phyloP scores from a whole-genome alignment of 2,888 invertebrate species.

The Callosobruchus maculatus region DNA sequence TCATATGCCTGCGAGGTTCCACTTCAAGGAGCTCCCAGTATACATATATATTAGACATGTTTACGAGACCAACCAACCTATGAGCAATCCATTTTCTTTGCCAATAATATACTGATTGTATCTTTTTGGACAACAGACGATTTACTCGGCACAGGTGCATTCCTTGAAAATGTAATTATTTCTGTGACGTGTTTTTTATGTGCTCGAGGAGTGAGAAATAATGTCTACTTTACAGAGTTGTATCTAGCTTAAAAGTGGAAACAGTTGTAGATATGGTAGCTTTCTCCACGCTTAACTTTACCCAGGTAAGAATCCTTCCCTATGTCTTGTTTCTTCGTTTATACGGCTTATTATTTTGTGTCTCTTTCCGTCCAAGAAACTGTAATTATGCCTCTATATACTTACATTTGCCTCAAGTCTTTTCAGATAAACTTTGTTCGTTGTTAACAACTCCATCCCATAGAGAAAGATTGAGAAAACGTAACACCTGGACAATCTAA shows the following conservation, averaged over 20 bases:
- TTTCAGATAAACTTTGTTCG: too few relatives aligned
- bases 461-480: too few relatives aligned
- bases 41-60: not conserved
- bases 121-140: conserved; percentile 17
- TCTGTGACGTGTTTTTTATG: conserved; percentile 39
- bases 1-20: not conserved
- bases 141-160: conserved; percentile 33
- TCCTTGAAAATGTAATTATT: conserved; percentile 45
- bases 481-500: too few relatives aligned
- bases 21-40: not conserved
- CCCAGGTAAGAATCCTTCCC: too few relatives aligned
- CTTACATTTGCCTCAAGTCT: too few relatives aligned
- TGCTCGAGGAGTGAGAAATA: not conserved
- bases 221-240: not conserved
- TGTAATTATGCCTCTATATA: too few relatives aligned
- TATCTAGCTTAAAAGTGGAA: not conserved
- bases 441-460: too few relatives aligned
- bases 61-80: not conserved
- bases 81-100: not conserved
- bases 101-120: conserved; percentile 15
- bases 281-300: too few relatives aligned
- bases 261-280: too few relatives aligned
- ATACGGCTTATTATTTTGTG: too few relatives aligned
- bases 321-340: too few relatives aligned
- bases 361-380: too few relatives aligned